These are phyloP conservation scores for Paralichthys olivaceus DNA, from an alignment of 2,113 vertebrate species.

Conservation along the genomic window DNA sequence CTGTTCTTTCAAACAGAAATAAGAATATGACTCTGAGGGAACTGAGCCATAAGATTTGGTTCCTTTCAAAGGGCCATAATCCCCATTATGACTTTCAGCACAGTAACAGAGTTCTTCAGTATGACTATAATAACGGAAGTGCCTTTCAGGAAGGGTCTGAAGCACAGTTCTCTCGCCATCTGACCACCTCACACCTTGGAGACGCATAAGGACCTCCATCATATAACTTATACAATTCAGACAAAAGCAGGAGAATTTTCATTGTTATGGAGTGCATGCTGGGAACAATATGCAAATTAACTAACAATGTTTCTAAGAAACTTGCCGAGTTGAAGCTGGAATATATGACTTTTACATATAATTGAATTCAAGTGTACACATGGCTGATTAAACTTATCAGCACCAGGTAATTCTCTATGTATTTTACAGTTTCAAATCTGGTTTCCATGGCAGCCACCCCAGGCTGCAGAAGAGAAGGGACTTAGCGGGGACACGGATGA, in stretches of 20 bases:
- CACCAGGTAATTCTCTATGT: too few relatives aligned
- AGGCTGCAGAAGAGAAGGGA: too few relatives aligned
- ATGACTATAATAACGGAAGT: background rate
- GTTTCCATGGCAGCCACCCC: too few relatives aligned
- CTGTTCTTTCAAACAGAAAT: too few relatives aligned
- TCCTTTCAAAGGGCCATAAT: background rate
- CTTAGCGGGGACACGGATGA: too few relatives aligned
- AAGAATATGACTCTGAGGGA: background rate
- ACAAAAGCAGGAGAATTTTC: too few relatives aligned
- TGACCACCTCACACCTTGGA: too few relatives aligned
- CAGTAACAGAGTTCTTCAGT: background rate
- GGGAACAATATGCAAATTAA: background rate
- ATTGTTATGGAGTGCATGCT: background rate
- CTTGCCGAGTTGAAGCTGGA: background rate
- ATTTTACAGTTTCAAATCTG: too few relatives aligned
- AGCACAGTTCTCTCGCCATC: background rate
- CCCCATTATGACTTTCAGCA: background rate
- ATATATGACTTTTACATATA: background rate
- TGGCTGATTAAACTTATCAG: background rate
- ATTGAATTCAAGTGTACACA: background rate
- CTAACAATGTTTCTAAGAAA: background rate
- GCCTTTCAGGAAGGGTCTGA: background rate
- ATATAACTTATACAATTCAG: background rate
- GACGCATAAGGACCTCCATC: background rate
- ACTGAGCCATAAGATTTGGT: background rate